Conservation (phyloP, 1,140 invertebrate genomes). For the Kradibia gibbosae region DNA sequence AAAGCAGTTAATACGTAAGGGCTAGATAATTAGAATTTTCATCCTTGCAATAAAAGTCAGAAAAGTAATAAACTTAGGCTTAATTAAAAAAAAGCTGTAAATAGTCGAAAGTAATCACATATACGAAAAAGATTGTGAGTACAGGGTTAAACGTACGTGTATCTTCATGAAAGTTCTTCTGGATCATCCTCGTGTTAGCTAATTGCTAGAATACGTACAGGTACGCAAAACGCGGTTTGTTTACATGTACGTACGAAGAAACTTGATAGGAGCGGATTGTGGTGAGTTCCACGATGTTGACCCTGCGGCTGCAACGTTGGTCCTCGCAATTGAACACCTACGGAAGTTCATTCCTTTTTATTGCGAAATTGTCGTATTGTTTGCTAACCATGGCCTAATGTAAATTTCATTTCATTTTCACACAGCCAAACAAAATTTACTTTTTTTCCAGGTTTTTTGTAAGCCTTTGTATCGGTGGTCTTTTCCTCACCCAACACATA, state of each 20-base stretch:
- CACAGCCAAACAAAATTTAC: neutral
- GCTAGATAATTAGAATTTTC: too few species aligned
- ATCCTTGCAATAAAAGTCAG: too few species aligned
- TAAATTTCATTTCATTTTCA: neutral
- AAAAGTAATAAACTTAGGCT: too few species aligned
- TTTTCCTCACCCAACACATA: too few species aligned
- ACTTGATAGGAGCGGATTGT: too few species aligned
- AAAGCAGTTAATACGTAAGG: too few species aligned
- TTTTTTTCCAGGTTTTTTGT: too few species aligned
- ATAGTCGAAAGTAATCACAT: too few species aligned
- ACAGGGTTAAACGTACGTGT: too few species aligned
- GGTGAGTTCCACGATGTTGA: neutral
- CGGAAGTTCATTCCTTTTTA: neutral
- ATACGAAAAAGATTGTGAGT: too few species aligned
- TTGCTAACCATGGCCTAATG: neutral
- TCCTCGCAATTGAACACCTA: neutral
- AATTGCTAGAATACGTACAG: neutral
- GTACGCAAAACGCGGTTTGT: neutral
- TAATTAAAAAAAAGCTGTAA: too few species aligned
- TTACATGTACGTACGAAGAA: neutral
- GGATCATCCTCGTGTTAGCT: neutral
- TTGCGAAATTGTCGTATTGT: neutral
- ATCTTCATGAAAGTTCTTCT: conserved; percentile 1
- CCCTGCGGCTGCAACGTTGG: neutral
- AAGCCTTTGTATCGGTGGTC: too few species aligned